Base-by-base conservation (phyloP, 2,113 vertebrate species). In the Polypterus bichir region DNA sequence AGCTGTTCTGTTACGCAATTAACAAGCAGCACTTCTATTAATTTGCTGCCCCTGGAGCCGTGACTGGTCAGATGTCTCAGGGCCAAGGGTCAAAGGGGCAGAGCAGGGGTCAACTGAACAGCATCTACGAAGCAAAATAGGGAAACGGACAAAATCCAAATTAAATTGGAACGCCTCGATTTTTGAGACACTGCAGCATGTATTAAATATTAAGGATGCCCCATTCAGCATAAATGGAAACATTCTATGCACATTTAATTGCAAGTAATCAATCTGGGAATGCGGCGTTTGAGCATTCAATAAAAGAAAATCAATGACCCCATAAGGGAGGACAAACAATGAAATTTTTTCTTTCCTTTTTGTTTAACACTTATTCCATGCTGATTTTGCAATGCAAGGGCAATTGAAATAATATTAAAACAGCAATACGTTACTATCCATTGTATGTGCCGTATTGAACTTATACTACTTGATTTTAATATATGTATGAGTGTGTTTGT, bases 1-100 rank as follows among this genome's bases (percentile, higher is more conserved):
- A 84, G 87, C 88, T 88, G 86, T 90, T 87, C 91, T 92, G 90
- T 92, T 91, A 92, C 91, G 90, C 92, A 97, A 97, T 97, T 98
- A 97, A 93, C 92, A 83, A 91, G 90, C 87, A 90, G 85, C 75
- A 78, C 80, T 91, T 91, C 92, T 94, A 97, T 97, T 97, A 95
- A 98, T 97, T 96, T 94, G 87, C 86, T 85, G 82, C 87, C 90
- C 88, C 91, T 68, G 88, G 89, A 95, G 92, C 85, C 88, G 89
- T 91, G 91, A 89, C 89, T 93, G 94, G 91, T 97, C 96, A 98
- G 90, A 96, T 96, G 89, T 76, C 84, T 91, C 88, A 89, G 89
- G 89, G 91, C 92, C 88, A 94, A 83, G 84, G 92, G 92, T 92
- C 91, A 90, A 9, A 77, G 89, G 93, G 89, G 81, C 85, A 95